Evolutionary conservation across 2,797 vertebrate genomes (phyloP).

Genomic region (Hypotaenidia philippensis): DNA sequence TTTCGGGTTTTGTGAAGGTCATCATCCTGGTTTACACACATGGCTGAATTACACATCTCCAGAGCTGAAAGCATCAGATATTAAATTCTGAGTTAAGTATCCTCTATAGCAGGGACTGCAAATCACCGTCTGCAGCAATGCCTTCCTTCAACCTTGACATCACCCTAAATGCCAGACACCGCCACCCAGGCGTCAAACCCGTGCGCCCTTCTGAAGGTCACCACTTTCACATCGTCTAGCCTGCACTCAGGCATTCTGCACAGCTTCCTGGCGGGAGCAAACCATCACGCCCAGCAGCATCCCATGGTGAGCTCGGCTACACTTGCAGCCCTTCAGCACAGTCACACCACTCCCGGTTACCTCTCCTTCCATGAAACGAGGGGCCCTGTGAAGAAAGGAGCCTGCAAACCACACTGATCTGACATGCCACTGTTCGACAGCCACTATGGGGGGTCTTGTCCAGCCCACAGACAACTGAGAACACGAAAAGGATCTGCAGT

Average conservation of each 20-base stretch:
- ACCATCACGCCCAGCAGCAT: fast-evolving
- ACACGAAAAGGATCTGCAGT: not conserved
- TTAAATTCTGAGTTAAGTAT: not conserved
- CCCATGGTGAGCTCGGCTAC: not conserved
- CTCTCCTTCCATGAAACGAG: fast-evolving
- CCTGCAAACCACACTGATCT: not conserved
- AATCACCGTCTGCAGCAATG: not conserved
- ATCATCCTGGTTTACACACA: constrained; percentile 2
- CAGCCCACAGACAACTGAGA: not conserved
- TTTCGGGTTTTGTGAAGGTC: constrained; percentile 38
- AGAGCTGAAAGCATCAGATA: constrained; percentile 37
- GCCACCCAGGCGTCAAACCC: not conserved
- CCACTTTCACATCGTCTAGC: fast-evolving
- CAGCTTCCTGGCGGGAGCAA: not conserved
- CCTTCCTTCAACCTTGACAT: not conserved
- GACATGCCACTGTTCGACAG: not conserved
- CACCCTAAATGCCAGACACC: not conserved
- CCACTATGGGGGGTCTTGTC: not conserved
- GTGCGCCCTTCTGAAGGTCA: not conserved
- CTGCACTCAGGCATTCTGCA: not conserved
- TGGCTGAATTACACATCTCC: constrained; percentile 8
- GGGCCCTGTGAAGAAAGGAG: not conserved
- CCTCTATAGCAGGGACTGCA: not conserved
- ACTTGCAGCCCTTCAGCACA: not conserved
- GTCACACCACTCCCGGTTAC: fast-evolving